Evolutionary conservation across 2,797 vertebrate species (phyloP).

Genomic region (Clarias pachynema): DNA sequence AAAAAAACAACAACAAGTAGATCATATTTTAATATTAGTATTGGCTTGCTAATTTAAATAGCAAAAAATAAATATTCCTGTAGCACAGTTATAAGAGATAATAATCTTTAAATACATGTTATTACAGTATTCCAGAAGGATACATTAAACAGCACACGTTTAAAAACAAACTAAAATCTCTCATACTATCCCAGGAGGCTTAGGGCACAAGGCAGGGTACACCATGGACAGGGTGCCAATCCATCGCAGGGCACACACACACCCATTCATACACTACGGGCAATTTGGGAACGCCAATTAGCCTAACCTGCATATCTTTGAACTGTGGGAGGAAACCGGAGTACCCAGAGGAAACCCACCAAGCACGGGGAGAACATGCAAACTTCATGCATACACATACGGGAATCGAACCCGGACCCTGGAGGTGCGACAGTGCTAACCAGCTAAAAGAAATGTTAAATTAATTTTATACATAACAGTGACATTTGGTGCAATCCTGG

Average conservation of each 20-base stretch:
- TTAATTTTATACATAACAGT: background rate
- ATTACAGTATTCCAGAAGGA: background rate
- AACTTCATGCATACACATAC: too few relatives aligned
- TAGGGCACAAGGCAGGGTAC: too few relatives aligned
- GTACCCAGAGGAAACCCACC: too few relatives aligned
- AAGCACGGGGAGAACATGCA: too few relatives aligned
- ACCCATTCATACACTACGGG: too few relatives aligned
- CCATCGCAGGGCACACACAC: too few relatives aligned
- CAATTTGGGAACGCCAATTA: too few relatives aligned
- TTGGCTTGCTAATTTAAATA: background rate
- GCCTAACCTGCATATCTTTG: too few relatives aligned
- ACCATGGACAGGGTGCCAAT: too few relatives aligned
- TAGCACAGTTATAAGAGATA: background rate
- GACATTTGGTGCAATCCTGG: background rate
- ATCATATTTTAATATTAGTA: background rate
- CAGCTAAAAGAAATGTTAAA: background rate
- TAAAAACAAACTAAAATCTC: background rate
- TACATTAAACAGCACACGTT: background rate
- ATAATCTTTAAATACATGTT: background rate
- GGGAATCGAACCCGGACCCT: too few relatives aligned
- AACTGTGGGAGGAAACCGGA: too few relatives aligned
- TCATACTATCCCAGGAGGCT: background rate
- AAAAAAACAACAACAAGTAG: conserved; percentile 29
- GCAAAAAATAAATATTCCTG: background rate
- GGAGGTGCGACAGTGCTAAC: too few relatives aligned